Conservation (phyloP, 2,888 invertebrate genomes). For the Tachystola acroxantha region DNA sequence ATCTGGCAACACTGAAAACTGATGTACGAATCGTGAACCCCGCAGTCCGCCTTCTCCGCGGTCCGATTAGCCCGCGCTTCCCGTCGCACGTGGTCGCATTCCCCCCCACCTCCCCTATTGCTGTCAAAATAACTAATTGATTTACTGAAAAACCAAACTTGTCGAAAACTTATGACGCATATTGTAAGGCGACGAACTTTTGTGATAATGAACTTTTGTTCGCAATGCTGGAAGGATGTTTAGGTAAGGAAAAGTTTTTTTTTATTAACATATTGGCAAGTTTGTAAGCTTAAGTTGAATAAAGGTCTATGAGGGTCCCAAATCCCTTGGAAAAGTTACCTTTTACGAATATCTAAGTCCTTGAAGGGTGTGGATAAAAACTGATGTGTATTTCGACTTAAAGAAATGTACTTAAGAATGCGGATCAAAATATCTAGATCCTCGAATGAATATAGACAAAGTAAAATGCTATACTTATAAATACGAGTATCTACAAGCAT, state of each 20-base stretch:
- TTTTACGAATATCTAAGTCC: too few species aligned
- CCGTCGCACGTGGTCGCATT: conserved; percentile 28
- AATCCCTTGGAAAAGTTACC: too few species aligned
- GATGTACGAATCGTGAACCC: conserved; percentile 30
- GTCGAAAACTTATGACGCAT: conserved; percentile 30
- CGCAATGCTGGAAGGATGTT: conserved; percentile 20
- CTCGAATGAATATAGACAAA: too few species aligned
- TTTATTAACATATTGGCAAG: neutral
- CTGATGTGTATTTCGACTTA: too few species aligned
- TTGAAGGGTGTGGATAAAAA: too few species aligned
- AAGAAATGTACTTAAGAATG: too few species aligned
- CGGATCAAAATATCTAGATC: too few species aligned
- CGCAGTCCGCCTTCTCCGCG: conserved; percentile 41
- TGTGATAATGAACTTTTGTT: conserved; percentile 11
- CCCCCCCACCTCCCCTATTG: conserved; percentile 26
- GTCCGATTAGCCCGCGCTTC: conserved; percentile 36
- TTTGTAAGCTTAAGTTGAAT: too few species aligned
- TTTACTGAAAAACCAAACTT: conserved; percentile 46
- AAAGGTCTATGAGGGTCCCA: too few species aligned
- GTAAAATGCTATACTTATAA: too few species aligned
- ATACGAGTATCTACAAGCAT: too few species aligned
- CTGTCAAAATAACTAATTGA: conserved; percentile 65
- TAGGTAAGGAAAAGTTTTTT: conserved; percentile 20
- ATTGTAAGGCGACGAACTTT: conserved; percentile 29
- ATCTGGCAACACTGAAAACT: conserved; percentile 1